These are phyloP conservation scores for Zaprionus africanus DNA, from an alignment of 1,140 invertebrate species.

Conservation along the genomic window DNA sequence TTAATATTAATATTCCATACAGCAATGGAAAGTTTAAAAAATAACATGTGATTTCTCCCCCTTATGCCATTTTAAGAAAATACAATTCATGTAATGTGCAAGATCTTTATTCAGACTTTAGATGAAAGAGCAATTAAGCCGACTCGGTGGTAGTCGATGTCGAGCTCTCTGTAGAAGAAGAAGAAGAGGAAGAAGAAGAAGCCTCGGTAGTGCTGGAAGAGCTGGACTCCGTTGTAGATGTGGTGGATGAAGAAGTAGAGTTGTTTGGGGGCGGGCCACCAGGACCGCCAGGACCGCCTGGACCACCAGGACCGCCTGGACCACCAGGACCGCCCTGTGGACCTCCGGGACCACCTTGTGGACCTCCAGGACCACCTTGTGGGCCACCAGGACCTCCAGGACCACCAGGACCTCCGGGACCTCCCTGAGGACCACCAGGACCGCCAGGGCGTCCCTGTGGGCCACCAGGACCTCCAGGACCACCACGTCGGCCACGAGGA, in stretches of 20 bases:
- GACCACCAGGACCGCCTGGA: background rate
- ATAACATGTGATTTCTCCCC: too few species aligned
- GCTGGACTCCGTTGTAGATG: constrained; percentile 1
- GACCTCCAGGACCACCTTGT: background rate
- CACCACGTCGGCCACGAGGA: background rate
- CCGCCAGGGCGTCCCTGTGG: too few species aligned
- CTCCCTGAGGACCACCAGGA: too few species aligned
- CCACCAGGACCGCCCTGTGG: background rate
- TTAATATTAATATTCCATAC: too few species aligned
- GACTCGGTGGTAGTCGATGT: background rate
- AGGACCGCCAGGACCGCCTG: background rate
- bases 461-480: background rate
- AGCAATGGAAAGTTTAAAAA: too few species aligned
- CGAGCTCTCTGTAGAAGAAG: background rate
- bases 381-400: too few species aligned
- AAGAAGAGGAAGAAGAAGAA: background rate
- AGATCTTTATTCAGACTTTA: too few species aligned
- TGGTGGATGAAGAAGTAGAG: background rate
- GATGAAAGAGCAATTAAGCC: background rate
- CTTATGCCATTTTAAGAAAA: too few species aligned
- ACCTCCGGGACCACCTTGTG: background rate
- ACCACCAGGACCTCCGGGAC: too few species aligned
- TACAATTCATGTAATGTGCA: too few species aligned
- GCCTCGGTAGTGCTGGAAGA: background rate
- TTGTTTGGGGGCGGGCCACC: background rate